phyloP scores from a whole-genome alignment of 2,888 invertebrate species.

The Blastobasis lacticolella region DNA sequence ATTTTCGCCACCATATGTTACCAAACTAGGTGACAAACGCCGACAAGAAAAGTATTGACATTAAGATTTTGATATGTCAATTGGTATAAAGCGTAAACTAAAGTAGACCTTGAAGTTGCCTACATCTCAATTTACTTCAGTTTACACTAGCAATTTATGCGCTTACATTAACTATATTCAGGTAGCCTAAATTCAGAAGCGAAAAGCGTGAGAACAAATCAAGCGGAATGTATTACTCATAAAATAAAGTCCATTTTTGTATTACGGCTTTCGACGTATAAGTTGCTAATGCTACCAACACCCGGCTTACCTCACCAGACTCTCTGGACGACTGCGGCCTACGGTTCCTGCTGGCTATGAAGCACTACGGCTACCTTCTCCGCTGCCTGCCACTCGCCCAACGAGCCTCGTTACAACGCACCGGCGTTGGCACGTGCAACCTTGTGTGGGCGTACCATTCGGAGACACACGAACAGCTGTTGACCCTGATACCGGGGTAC shows the following conservation, averaged over 20 bases:
- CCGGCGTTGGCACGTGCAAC: constrained; percentile 91
- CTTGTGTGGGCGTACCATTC: constrained; percentile 99
- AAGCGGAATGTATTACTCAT: too few relatives aligned
- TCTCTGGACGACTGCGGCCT: constrained; percentile 98
- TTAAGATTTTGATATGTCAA: too few relatives aligned
- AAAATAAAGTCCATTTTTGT: too few relatives aligned
- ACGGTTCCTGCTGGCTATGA: constrained; percentile 96
- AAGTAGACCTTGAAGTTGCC: too few relatives aligned
- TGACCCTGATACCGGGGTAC: constrained; percentile 91
- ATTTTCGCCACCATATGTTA: too few relatives aligned
- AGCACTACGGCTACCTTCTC: constrained; percentile 96
- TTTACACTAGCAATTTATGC: neutral
- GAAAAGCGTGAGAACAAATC: too few relatives aligned
- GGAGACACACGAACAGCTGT: constrained; percentile 95
- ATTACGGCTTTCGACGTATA: too few relatives aligned
- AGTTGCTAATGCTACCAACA: neutral
- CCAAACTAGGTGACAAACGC: too few relatives aligned
- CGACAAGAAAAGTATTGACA: too few relatives aligned
- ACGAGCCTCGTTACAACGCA: constrained; percentile 87
- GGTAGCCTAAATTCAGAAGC: neutral
- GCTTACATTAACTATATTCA: neutral
- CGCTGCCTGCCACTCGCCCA: constrained; percentile 94
- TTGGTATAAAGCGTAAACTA: too few relatives aligned
- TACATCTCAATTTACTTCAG: too few relatives aligned
- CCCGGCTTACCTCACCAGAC: constrained; percentile 59